Percentiles rank a stretch among this genome's conserved stretches.
Conservation (phyloP, 2,113 vertebrate genomes). For the Capreolus pygargus region DNA sequence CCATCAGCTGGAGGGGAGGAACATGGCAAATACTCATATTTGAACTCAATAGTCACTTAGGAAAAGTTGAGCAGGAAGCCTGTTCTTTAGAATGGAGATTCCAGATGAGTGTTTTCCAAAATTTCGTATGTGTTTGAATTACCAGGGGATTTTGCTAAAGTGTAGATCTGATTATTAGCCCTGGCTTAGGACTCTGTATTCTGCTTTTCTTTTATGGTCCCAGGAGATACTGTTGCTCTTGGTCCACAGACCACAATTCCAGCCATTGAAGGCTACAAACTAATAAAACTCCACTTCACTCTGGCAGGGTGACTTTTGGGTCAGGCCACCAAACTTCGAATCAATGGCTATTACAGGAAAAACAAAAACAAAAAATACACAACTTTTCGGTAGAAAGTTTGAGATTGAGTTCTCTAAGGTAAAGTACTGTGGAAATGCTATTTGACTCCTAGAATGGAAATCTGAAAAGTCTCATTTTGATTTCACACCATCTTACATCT, state of each 20-base stretch:
- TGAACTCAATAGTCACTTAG: not conserved
- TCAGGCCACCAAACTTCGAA: not conserved
- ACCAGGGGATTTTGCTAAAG: not conserved
- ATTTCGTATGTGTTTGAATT: not conserved
- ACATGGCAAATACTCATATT: too few species aligned
- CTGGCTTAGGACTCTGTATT: not conserved
- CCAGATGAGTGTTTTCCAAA: not conserved
- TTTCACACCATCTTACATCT: slow-evolving; percentile 22
- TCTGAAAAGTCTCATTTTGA: slow-evolving; percentile 41
- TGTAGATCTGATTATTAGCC: not conserved
- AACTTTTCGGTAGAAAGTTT: not conserved
- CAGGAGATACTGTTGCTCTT: not conserved
- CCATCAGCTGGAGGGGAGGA: not conserved
- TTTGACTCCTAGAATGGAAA: not conserved
- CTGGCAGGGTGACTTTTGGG: not conserved
- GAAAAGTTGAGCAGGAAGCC: not conserved
- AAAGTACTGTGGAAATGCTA: slow-evolving; percentile 1
- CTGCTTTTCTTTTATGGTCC: not conserved
- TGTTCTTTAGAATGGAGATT: not conserved
- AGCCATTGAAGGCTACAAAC: not conserved
- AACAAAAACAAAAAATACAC: not conserved
- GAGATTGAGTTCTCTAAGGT: not conserved
- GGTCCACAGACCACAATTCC: not conserved
- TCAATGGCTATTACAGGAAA: not conserved
- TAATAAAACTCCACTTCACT: not conserved